Evolutionary conservation across 2,888 invertebrate species (phyloP).

Genomic region (Brassicogethes aeneus): DNA sequence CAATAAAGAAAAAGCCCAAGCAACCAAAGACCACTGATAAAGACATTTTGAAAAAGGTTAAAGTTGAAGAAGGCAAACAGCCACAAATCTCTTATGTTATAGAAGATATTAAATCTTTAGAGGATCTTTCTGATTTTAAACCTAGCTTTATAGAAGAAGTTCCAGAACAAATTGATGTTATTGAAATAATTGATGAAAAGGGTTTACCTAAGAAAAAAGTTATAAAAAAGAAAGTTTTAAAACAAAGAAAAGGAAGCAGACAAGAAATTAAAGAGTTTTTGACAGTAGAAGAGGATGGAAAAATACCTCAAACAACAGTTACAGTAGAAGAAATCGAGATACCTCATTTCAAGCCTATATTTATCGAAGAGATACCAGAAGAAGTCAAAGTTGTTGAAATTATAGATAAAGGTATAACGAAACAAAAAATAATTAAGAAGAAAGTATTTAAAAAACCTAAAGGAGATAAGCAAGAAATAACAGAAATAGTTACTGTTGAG

Average conservation of each 20-base stretch:
- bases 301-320: constrained; percentile 36
- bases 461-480: constrained; percentile 32
- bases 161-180: constrained; percentile 20
- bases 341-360: constrained; percentile 23
- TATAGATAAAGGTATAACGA: constrained; percentile 16
- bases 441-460: constrained; percentile 38
- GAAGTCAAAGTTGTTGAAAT: constrained; percentile 35
- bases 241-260: constrained; percentile 37
- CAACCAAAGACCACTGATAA: constrained; percentile 27
- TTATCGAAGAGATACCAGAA: constrained; percentile 36
- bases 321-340: constrained; percentile 27
- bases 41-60: constrained; percentile 28
- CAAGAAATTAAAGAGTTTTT: constrained; percentile 34
- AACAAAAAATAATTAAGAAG: constrained; percentile 33
- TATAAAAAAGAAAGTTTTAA: constrained; percentile 37
- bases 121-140: neutral
- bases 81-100: constrained; percentile 35
- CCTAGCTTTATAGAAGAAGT: constrained; percentile 14
- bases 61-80: constrained; percentile 37
- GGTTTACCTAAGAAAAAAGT: constrained; percentile 28
- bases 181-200: constrained; percentile 19
- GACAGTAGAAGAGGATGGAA: constrained; percentile 20
- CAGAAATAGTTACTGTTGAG: constrained; percentile 31
- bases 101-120: constrained; percentile 18
- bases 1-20: constrained; percentile 13